These are phyloP conservation scores for Aphis craccivora DNA, from an alignment of 1,140 invertebrate species.

Conservation along the genomic window DNA sequence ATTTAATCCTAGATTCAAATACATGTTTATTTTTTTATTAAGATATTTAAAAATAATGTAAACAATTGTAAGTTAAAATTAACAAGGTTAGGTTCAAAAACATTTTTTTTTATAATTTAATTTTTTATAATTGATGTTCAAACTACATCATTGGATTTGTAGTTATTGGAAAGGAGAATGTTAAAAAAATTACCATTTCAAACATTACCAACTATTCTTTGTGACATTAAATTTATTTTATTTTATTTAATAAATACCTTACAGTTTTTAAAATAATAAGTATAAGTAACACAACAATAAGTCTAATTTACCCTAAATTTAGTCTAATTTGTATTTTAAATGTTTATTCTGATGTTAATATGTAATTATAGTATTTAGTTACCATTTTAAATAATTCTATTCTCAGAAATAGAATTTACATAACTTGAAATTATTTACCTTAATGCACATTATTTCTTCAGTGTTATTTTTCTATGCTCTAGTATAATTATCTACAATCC, in stretches of 20 bases:
- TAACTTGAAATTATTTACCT: neutral
- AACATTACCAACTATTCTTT: neutral
- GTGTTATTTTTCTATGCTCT: neutral
- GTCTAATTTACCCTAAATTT: neutral
- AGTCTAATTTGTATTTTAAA: neutral
- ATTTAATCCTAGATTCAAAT: neutral
- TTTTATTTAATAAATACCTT: neutral
- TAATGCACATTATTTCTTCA: neutral
- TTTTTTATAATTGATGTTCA: too few relatives aligned
- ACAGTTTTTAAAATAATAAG: too few relatives aligned
- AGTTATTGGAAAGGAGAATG: neutral
- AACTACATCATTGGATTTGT: neutral
- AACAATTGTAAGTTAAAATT: too few relatives aligned
- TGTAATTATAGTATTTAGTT: neutral
- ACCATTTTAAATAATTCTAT: neutral
- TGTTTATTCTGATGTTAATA: neutral
- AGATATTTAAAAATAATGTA: too few relatives aligned
- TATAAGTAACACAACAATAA: too few relatives aligned
- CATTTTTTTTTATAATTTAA: too few relatives aligned
- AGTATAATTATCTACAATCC: neutral
- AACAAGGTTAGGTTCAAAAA: too few relatives aligned
- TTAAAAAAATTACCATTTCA: neutral
- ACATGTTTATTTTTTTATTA: too few relatives aligned
- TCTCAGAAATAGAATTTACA: neutral
- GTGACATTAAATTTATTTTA: neutral